Evolutionary conservation across 2,113 vertebrate species (phyloP).

Genomic region (Hippolais icterina): DNA sequence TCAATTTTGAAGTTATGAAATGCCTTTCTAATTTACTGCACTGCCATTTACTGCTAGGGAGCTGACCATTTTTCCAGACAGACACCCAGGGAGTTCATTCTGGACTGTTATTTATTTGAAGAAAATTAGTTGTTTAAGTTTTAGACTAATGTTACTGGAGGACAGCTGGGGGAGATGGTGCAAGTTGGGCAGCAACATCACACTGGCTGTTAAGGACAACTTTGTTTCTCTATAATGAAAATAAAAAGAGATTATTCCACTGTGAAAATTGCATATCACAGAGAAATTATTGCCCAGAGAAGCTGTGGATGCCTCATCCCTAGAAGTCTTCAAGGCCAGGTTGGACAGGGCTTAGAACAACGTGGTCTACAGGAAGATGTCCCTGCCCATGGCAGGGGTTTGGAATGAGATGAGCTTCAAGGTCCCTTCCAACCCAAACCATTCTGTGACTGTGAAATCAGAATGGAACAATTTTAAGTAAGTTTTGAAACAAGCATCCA

Average conservation of each 20-base stretch:
- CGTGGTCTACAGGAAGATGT: neutral
- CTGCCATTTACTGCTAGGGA: neutral
- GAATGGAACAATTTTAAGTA: neutral
- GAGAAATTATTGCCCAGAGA: neutral
- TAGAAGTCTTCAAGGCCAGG: too few species aligned
- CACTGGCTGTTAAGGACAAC: neutral
- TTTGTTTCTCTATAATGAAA: neutral
- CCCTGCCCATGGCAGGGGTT: neutral
- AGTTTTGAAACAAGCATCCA: neutral
- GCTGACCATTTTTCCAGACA: neutral
- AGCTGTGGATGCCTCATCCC: neutral
- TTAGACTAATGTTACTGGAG: neutral
- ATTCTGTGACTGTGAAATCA: neutral
- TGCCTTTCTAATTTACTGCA: slow-evolving; percentile 1
- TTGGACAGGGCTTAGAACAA: neutral
- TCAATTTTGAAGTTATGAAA: neutral
- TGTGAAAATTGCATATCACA: neutral
- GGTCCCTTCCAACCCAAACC: neutral
- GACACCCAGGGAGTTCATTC: neutral
- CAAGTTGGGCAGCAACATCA: neutral
- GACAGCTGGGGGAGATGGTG: neutral
- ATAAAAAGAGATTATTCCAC: neutral
- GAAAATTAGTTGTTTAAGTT: neutral
- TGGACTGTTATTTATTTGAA: neutral
- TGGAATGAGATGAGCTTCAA: neutral